phyloP scores from a whole-genome alignment of 92 coral and sea anemone species.

The Actinostola sp. region DNA sequence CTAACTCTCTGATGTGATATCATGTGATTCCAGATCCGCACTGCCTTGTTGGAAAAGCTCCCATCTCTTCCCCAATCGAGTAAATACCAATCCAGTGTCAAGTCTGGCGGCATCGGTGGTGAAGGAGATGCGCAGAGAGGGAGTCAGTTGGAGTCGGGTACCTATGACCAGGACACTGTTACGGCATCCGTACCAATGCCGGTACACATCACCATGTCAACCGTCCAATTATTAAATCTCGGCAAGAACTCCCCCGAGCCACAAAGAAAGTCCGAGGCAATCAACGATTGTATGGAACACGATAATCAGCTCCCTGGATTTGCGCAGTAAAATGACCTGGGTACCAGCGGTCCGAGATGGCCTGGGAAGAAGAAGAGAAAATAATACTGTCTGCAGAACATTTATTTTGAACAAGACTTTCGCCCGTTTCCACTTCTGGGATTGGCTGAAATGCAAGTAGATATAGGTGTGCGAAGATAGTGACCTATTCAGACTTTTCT shows the following conservation, averaged over 20 bases:
- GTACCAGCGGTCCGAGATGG: too few species aligned
- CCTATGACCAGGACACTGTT: constrained; percentile 24
- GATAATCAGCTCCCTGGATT: constrained; percentile 20
- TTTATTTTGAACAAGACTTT: too few species aligned
- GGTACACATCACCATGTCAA: constrained; percentile 45
- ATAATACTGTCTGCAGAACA: too few species aligned
- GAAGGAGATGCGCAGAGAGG: constrained; percentile 16
- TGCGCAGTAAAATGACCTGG: constrained; percentile 13
- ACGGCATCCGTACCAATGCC: constrained; percentile 41
- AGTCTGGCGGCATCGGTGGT: constrained; percentile 12
- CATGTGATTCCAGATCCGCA: constrained; percentile 22
- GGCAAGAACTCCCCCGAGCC: constrained; percentile 17
- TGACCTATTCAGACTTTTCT: too few species aligned
- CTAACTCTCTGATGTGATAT: not conserved
- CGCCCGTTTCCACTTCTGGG: too few species aligned
- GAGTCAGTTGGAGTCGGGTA: constrained; percentile 1
- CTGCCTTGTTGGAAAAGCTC: constrained; percentile 30
- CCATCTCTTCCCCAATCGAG: constrained; percentile 23
- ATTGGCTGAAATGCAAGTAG: too few species aligned
- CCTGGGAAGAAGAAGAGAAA: too few species aligned
- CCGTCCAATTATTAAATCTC: constrained; percentile 32
- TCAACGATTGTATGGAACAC: constrained; percentile 27
- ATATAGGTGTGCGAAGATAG: too few species aligned
- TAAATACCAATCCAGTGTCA: constrained; percentile 13
- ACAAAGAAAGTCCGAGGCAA: constrained; percentile 7